A percentile compares a stretch with the other conserved stretches of the same genome.
Evolutionary conservation across 2,113 vertebrate species (phyloP).

Genomic region (Amphiprion ocellaris): DNA sequence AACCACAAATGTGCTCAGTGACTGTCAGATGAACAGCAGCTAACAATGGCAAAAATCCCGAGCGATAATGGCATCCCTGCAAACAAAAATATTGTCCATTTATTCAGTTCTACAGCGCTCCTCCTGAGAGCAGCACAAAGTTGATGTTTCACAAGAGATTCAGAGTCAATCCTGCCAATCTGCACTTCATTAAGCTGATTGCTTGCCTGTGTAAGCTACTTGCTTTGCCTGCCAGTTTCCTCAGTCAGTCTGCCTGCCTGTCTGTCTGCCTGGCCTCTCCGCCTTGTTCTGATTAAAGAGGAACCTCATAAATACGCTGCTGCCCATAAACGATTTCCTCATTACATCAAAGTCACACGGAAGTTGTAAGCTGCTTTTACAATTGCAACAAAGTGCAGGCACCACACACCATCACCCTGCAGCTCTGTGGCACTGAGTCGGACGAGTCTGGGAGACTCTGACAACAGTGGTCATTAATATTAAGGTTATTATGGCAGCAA

Average conservation of each 20-base stretch:
- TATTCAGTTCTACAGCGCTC: constrained; percentile 11
- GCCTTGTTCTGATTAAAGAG: constrained; percentile 79
- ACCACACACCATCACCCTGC: constrained; percentile 14
- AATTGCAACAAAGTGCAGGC: constrained; percentile 57
- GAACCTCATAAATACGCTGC: constrained; percentile 74
- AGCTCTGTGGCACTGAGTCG: neutral
- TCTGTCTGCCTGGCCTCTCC: constrained; percentile 2
- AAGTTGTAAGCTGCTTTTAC: constrained; percentile 70
- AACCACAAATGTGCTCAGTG: constrained; percentile 46
- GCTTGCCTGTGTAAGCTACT: constrained; percentile 50
- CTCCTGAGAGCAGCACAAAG: constrained; percentile 35
- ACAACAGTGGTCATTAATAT: constrained; percentile 15
- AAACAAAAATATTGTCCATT: neutral
- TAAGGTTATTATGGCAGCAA: constrained; percentile 45
- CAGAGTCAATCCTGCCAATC: constrained; percentile 53
- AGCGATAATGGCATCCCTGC: constrained; percentile 16
- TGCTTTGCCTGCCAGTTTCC: constrained; percentile 33
- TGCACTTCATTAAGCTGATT: constrained; percentile 80
- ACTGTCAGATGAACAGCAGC: constrained; percentile 26
- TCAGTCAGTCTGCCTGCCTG: constrained; percentile 6
- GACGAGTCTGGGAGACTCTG: neutral
- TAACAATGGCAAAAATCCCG: constrained; percentile 29
- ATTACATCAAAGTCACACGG: constrained; percentile 82
- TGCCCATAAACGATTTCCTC: constrained; percentile 77
- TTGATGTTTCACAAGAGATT: constrained; percentile 55